Evolutionary conservation across 2,797 vertebrate genomes (phyloP), one percentile per base, ranked within the genome.

Genomic region (Sciaenops ocellatus): DNA sequence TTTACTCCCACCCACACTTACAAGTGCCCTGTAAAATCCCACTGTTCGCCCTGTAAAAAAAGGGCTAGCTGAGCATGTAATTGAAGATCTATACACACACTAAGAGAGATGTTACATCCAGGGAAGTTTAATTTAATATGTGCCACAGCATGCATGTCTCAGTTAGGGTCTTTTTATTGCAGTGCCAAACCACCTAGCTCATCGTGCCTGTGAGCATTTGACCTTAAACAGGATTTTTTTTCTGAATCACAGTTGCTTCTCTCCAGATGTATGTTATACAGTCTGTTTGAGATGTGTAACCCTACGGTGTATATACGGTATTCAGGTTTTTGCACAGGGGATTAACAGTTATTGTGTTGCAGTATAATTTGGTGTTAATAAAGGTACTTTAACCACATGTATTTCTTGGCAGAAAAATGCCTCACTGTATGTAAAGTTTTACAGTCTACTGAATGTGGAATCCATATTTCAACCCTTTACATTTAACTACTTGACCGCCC

Each of bases 61-160:
- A 20, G 10, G 47, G 28, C 26, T 50, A 28, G 26, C 46, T 65
- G 26, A 65, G 46, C 48, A 66, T 41, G 28, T 52, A 51, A 66
- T 66, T 52, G 24, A 20, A 30, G 10, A 30, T 30, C 46, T 34
- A 1, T 38, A 20, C 6, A 52, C 48, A 46, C 16, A 22, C 10
- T 60, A 60, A 28, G 48, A 15, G 13, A 72, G 15, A 3, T 11
- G 4, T 73, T 66, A 18, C 59, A 79, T 66, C 24, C 50, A 44
- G 46, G 17, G 17, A 54, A n/a, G 18, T 47, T 64, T 30, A 46
- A 46, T 30, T 50, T 17, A 42, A 44, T 46, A 6, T 69, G 30
- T 51, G 34, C 62, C 13, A 46, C 51, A 69, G 24, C 51, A 65
- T 54, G 56, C 41, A 38, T 6, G 17, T 50, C 20, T 44, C 10